These are phyloP conservation scores for Cetoscarus ocellatus DNA, from an alignment of 2,797 vertebrate species.

Conservation along the genomic window DNA sequence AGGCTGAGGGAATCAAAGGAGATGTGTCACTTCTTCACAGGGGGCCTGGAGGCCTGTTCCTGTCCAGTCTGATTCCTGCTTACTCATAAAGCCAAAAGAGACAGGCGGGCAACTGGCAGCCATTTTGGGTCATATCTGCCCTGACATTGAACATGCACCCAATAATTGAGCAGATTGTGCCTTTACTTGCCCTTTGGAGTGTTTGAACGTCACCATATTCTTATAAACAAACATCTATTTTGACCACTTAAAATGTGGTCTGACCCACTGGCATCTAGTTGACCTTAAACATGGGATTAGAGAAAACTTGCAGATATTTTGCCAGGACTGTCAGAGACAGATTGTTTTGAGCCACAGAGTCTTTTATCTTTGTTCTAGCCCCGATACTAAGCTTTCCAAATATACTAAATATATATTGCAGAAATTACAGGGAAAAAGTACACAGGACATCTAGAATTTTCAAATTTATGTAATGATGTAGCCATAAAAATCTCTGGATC, in stretches of 20 bases:
- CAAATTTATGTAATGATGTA: slow-evolving; percentile 46
- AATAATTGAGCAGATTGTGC: slow-evolving; percentile 19
- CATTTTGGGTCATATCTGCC: slow-evolving; percentile 31
- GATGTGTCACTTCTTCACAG: slow-evolving; percentile 71
- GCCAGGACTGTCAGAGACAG: slow-evolving; percentile 20
- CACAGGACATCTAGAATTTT: slow-evolving; percentile 47
- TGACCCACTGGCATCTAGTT: slow-evolving; percentile 30
- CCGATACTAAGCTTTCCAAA: slow-evolving; percentile 55
- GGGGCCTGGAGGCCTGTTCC: slow-evolving; percentile 57
- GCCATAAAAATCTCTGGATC: slow-evolving; percentile 37
- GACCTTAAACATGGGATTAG: slow-evolving; percentile 45
- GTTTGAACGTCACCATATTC: slow-evolving; percentile 29
- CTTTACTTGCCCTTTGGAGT: slow-evolving; percentile 12
- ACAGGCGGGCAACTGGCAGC: slow-evolving; percentile 33
- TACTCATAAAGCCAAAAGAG: slow-evolving; percentile 67
- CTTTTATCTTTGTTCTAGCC: slow-evolving; percentile 54
- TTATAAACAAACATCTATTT: slow-evolving; percentile 34
- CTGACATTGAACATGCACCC: slow-evolving; percentile 1
- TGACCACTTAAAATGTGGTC: slow-evolving; percentile 34
- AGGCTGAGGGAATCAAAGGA: slow-evolving; percentile 46
- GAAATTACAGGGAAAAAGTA: slow-evolving; percentile 66
- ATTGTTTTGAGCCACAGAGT: slow-evolving; percentile 57
- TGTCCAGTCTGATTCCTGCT: slow-evolving; percentile 75
- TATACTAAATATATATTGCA: slow-evolving; percentile 61
- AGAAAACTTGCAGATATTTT: slow-evolving; percentile 25